Evolutionary conservation across 2,797 vertebrate species (phyloP).

Genomic region (Remorina albescens): DNA sequence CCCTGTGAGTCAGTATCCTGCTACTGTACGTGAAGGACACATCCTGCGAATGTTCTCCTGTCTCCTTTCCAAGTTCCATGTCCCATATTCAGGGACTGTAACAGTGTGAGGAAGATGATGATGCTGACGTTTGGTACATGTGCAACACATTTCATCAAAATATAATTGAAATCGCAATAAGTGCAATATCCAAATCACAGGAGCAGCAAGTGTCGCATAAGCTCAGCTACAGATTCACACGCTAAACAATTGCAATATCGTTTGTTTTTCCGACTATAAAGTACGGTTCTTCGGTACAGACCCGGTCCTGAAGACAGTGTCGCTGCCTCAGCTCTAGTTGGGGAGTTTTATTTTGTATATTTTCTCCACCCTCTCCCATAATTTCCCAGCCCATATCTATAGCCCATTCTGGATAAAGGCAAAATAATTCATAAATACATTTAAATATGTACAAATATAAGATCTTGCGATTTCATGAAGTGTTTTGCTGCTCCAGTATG

Average conservation of each 20-base stretch:
- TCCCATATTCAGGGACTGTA: background rate
- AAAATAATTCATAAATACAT: background rate
- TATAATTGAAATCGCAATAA: too few species aligned
- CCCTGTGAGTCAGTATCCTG: constrained; percentile 1
- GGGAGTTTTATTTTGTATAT: too few species aligned
- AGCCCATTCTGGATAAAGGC: background rate
- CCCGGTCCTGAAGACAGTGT: background rate
- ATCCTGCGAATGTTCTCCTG: background rate
- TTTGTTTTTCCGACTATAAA: too few species aligned
- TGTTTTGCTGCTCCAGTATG: background rate
- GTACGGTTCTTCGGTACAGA: background rate
- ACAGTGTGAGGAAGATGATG: background rate
- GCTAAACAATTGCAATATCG: too few species aligned
- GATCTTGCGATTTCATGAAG: background rate
- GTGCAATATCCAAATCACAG: too few species aligned
- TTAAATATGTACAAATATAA: background rate
- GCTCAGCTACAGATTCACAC: too few species aligned
- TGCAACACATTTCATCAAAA: background rate
- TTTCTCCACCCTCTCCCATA: background rate
- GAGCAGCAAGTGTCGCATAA: too few species aligned
- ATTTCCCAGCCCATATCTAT: background rate
- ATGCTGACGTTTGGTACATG: background rate
- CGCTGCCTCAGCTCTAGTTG: background rate
- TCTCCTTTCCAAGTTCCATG: background rate
- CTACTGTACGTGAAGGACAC: constrained; percentile 6